Evolutionary conservation across 2,797 vertebrate genomes (phyloP).

Genomic region (Acipenser transmontanus): DNA sequence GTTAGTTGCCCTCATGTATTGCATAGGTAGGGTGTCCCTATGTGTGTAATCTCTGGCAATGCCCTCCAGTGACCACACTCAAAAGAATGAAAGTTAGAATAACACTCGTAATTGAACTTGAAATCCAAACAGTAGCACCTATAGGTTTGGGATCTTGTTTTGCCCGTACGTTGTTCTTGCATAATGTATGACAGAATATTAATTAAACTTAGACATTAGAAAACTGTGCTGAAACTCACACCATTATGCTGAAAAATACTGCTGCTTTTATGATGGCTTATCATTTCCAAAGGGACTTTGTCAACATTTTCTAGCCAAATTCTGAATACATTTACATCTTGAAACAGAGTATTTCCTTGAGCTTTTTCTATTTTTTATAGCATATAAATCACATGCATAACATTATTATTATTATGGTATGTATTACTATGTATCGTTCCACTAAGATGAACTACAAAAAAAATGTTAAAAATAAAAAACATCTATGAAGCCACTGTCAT

Average conservation of each 20-base stretch:
- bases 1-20: constrained; percentile 46
- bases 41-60: constrained; percentile 9
- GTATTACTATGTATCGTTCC: constrained; percentile 11
- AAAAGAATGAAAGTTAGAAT: constrained; percentile 18
- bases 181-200: constrained; percentile 23
- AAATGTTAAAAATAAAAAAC: not conserved
- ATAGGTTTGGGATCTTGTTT: not conserved
- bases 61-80: constrained; percentile 15
- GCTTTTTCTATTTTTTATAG: constrained; percentile 46
- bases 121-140: not conserved
- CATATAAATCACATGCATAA: constrained; percentile 44
- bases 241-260: constrained; percentile 27
- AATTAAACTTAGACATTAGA: constrained; percentile 33
- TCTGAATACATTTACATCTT: constrained; percentile 47
- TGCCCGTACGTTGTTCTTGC: not conserved
- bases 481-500: no score
- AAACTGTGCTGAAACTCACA: constrained; percentile 32
- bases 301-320: constrained; percentile 27
- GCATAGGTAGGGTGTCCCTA: constrained; percentile 22
- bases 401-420: not conserved
- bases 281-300: constrained; percentile 33
- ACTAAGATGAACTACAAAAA: constrained; percentile 14
- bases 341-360: constrained; percentile 36
- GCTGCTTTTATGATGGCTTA: constrained; percentile 32
- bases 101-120: not conserved